These are phyloP conservation scores for Indicator maculatus DNA, from an alignment of 2,113 vertebrate genomes.

Conservation along the genomic window DNA sequence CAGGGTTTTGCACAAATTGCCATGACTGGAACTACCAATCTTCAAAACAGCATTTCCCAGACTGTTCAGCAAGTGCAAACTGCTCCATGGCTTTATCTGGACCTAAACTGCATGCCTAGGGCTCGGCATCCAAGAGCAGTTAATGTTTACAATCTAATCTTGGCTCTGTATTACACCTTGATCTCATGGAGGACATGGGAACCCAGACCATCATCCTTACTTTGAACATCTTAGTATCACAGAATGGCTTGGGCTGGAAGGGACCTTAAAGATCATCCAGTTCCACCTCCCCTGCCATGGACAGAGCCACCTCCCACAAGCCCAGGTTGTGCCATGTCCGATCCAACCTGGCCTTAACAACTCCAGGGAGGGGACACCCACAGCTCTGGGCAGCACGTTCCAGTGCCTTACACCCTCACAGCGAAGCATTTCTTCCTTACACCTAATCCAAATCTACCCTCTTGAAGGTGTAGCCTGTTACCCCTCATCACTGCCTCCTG, in stretches of 20 bases:
- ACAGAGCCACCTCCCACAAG: neutral
- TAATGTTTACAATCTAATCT: fast-evolving
- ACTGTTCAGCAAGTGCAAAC: neutral
- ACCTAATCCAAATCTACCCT: neutral
- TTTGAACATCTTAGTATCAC: neutral
- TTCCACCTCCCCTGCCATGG: neutral
- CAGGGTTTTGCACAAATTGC: neutral
- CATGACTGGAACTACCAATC: neutral
- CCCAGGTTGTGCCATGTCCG: neutral
- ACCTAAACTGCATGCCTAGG: neutral
- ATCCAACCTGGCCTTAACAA: neutral
- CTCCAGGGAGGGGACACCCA: neutral
- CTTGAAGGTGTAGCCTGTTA: neutral
- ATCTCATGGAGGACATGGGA: neutral
- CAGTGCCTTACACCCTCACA: neutral
- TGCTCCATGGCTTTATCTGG: neutral
- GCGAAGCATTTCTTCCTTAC: neutral
- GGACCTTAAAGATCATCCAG: neutral
- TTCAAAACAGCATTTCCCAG: neutral
- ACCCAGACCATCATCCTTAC: neutral
- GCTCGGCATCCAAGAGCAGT: neutral
- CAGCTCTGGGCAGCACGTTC: too few relatives aligned
- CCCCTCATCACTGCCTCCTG: neutral
- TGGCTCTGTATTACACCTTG: neutral
- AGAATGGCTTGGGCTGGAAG: neutral